Base-by-base conservation (phyloP, 2,888 invertebrate species). In the Limenitis arthemis region DNA sequence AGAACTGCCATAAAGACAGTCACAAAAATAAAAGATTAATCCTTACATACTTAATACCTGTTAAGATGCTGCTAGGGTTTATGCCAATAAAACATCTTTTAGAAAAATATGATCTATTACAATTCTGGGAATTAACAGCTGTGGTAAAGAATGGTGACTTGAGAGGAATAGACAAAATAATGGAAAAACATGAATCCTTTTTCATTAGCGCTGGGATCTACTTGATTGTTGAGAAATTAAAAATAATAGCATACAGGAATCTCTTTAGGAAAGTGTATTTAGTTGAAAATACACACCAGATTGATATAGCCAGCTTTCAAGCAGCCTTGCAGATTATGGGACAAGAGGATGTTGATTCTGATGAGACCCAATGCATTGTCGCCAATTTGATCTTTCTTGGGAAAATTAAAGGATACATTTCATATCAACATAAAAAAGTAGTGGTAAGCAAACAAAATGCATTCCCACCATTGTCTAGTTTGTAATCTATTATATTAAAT, bases 201-300 rank as follows among this genome's bases (percentile, higher is more conserved):
- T 97, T 99, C 67, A 98, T 99, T 51, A 93, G 92, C 66, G 96
- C 94, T 67, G 99, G 99, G n/a, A 97, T 99, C 65, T 99, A 97
- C 80, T 88, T 99, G 49, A 96, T 99, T 67, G 92, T 99, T 12
- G 99, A 99, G 72, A 98, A 98, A 75, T 85, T 99, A 8, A 97
- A 97, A 78, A 94, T 96, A 51, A 94, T 97, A 55, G 96, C 98
- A 0, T 98, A 97, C 73, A 89, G 99, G 58, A 99, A 98, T 87
- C 89, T 99, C 51, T 98, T 99, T 75, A 95, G 97, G 67, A 97
- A 94, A 88, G 97, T 93, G 0, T 94, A 93, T 75, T 70, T 92
- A 44, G 89, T 91, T 32, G 86, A 92, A 58, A 91, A 92, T 62
- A 91, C 91, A 0, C 95, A 97, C 88, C 96, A 97, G 73, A 91